phyloP scores from a whole-genome alignment of 2,888 invertebrate genomes.

The Drosophila falleni region DNA sequence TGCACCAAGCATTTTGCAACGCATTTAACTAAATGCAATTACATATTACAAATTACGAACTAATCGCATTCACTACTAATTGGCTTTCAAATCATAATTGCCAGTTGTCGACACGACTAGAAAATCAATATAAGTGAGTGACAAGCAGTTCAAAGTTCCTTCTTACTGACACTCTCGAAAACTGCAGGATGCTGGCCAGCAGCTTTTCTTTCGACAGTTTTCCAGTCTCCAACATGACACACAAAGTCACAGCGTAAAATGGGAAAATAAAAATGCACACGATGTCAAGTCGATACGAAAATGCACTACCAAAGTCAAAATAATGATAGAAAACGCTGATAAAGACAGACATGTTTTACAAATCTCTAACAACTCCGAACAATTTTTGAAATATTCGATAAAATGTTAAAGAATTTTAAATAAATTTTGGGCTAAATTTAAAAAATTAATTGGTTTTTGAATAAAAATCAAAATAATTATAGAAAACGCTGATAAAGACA shows the following conservation, averaged over 20 bases:
- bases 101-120: conserved; percentile 5
- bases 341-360: too few relatives aligned
- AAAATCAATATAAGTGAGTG: conserved; percentile 11
- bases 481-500: too few relatives aligned
- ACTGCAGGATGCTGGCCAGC: conserved; percentile 18
- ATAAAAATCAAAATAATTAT: too few relatives aligned
- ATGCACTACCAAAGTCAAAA: conserved; percentile 11
- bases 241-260: conserved; percentile 9
- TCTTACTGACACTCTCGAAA: background rate
- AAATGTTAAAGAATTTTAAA: too few relatives aligned
- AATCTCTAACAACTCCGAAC: too few relatives aligned
- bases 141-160: conserved; percentile 1
- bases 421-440: too few relatives aligned
- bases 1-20: conserved; percentile 8
- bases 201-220: conserved; percentile 45
- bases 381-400: too few relatives aligned
- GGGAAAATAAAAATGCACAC: background rate
- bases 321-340: too few relatives aligned
- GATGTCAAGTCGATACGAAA: background rate
- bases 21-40: conserved; percentile 25
- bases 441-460: too few relatives aligned
- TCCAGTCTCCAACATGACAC: conserved; percentile 33
- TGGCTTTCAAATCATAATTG: conserved; percentile 11
- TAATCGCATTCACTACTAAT: conserved; percentile 20
- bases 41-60: background rate